Conservation (phyloP, 2,113 vertebrate species). For the Pelecanoides urinatrix region DNA sequence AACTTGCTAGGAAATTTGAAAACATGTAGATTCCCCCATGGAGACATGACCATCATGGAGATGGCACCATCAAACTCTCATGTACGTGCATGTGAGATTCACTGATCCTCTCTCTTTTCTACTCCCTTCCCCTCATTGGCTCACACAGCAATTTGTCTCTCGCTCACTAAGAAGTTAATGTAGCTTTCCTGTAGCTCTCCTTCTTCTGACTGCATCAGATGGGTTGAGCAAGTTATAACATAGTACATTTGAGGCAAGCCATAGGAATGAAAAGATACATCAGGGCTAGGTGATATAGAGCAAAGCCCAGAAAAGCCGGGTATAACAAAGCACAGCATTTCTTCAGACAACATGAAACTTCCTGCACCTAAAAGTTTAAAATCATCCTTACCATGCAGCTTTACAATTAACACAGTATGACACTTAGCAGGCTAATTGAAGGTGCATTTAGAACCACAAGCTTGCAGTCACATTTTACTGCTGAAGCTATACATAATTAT, state of each 20-base stretch:
- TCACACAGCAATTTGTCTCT: neutral
- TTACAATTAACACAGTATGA: neutral
- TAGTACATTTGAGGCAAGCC: neutral
- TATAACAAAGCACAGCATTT: neutral
- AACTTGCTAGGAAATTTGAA: neutral
- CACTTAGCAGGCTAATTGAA: neutral
- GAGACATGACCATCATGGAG: neutral
- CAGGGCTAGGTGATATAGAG: neutral
- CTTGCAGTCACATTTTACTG: neutral
- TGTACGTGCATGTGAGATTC: neutral
- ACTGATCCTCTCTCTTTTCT: neutral
- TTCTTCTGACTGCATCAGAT: neutral
- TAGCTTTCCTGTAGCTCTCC: neutral
- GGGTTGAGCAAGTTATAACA: too few relatives aligned
- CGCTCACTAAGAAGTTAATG: neutral
- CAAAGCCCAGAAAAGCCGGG: neutral
- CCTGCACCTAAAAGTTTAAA: neutral
- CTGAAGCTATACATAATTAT: neutral
- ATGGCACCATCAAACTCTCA: neutral
- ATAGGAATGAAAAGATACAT: neutral
- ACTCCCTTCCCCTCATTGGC: neutral
- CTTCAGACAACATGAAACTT: neutral
- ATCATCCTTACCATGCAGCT: neutral
- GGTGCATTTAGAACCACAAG: neutral
- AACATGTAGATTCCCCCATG: rapidly evolving